Conservation (phyloP, 1,140 invertebrate species). For the Drosophila lowei region DNA sequence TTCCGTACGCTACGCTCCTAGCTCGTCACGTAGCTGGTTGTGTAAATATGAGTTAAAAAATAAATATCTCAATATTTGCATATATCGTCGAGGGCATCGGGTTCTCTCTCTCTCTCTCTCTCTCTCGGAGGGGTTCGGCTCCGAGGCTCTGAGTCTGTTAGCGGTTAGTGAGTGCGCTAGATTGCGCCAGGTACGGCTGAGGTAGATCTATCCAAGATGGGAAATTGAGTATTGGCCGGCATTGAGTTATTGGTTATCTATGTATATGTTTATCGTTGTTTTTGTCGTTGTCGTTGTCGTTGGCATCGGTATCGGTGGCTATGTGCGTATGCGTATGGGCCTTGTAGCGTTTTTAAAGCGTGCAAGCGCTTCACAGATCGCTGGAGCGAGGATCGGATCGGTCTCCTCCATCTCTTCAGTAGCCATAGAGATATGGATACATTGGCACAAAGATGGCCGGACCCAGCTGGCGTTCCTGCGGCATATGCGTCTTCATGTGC, state of each 20-base stretch:
- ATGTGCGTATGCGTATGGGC: constrained; percentile 2
- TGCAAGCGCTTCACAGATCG: constrained; percentile 75
- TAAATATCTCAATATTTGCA: constrained; percentile 78
- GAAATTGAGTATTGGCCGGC: constrained; percentile 51
- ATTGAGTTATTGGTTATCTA: constrained; percentile 26
- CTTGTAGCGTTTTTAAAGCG: constrained; percentile 62
- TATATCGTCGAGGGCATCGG: constrained; percentile 52
- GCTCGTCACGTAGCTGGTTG: constrained; percentile 60
- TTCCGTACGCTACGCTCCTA: constrained; percentile 28
- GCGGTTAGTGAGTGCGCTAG: constrained; percentile 37
- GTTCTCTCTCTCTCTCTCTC: constrained; percentile 15
- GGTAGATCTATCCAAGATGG: constrained; percentile 58
- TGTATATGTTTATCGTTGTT: neutral
- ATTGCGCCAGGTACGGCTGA: constrained; percentile 75
- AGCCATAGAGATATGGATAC: constrained; percentile 82
- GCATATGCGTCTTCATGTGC: constrained; percentile 85
- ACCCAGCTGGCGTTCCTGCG: constrained; percentile 75
- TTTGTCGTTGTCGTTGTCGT: constrained; percentile 9
- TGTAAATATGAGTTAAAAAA: constrained; percentile 78
- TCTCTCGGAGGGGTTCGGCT: constrained; percentile 33
- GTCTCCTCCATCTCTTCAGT: constrained; percentile 33
- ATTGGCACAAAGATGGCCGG: constrained; percentile 80
- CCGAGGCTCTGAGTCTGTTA: constrained; percentile 14
- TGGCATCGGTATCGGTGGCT: constrained; percentile 1
- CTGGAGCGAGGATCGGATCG: constrained; percentile 10